These are phyloP conservation scores for Mormyrus lacerda DNA, from an alignment of 2,113 vertebrate genomes.

Conservation along the genomic window DNA sequence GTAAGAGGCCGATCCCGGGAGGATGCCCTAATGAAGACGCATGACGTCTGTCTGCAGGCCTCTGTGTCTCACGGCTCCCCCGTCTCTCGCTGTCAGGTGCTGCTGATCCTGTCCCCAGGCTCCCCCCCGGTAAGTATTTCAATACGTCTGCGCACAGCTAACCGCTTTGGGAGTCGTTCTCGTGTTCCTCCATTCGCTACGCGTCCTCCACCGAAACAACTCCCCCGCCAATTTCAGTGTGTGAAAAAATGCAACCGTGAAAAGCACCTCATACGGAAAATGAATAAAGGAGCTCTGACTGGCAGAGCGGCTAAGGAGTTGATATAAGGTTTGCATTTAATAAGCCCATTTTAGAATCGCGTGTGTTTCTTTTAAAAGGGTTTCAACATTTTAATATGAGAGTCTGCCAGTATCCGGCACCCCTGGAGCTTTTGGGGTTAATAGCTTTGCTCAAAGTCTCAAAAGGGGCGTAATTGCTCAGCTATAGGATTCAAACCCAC, in stretches of 20 bases:
- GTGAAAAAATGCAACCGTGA: neutral
- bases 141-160: neutral
- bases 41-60: neutral
- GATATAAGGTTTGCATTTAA: neutral
- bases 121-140: constrained; percentile 4
- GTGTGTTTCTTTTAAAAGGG: neutral
- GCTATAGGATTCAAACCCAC: neutral
- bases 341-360: neutral
- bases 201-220: neutral
- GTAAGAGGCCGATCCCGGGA: neutral
- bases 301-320: neutral
- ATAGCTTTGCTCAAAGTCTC: neutral
- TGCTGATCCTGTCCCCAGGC: neutral
- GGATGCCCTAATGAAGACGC: constrained; percentile 11
- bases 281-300: neutral
- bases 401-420: neutral
- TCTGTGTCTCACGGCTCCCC: neutral
- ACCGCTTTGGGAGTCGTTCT: neutral
- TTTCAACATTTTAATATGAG: neutral
- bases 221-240: neutral
- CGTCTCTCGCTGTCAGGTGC: neutral
- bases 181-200: neutral
- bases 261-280: neutral
- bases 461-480: neutral
- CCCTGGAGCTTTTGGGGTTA: neutral